These are phyloP conservation scores for Anguilla anguilla DNA, from an alignment of 2,797 vertebrate species.

Conservation along the genomic window DNA sequence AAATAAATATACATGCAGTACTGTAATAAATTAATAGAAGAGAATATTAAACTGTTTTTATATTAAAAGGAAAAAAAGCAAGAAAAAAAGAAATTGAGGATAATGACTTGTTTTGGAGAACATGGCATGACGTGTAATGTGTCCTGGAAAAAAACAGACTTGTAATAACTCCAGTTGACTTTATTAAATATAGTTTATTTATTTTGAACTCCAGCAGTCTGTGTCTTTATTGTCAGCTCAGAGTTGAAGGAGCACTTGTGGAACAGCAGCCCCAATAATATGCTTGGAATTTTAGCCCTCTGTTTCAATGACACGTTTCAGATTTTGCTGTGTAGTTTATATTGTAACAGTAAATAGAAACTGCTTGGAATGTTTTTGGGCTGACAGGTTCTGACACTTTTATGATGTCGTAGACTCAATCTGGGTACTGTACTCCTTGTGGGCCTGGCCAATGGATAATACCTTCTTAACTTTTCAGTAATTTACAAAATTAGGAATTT, in stretches of 20 bases:
- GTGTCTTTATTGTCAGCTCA: conserved; percentile 54
- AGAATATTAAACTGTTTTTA: conserved; percentile 64
- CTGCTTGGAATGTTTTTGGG: neutral
- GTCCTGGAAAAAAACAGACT: conserved; percentile 64
- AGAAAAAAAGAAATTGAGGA: conserved; percentile 41
- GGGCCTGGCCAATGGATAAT: too few relatives aligned
- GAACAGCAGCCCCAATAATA: neutral
- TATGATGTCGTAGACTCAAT: neutral
- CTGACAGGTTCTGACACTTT: neutral
- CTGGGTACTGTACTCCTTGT: neutral
- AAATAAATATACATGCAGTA: conserved; percentile 66
- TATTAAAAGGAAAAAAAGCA: conserved; percentile 51
- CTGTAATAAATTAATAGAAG: conserved; percentile 69
- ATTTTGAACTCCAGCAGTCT: conserved; percentile 70
- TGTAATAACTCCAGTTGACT: conserved; percentile 62
- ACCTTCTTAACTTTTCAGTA: neutral
- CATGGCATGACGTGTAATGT: conserved; percentile 76
- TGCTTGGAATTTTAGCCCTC: neutral
- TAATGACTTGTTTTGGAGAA: conserved; percentile 62
- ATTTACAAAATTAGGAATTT: neutral
- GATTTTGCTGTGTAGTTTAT: neutral
- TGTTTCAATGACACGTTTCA: neutral
- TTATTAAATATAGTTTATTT: conserved; percentile 80
- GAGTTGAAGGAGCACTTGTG: neutral
- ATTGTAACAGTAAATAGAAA: neutral